phyloP scores from a whole-genome alignment of 1,140 invertebrate genomes.

The Charaxes varanes region DNA sequence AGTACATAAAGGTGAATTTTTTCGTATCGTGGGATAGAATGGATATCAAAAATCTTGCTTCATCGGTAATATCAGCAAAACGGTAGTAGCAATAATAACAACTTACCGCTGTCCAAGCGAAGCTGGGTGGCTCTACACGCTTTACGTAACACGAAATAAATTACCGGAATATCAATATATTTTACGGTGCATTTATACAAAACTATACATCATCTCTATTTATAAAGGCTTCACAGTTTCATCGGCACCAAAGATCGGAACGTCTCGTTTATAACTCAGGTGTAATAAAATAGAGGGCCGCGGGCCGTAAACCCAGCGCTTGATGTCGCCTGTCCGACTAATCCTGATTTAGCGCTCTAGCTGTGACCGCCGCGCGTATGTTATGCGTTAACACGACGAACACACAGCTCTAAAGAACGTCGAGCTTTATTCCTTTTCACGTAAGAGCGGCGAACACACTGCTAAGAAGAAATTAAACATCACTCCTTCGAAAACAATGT shows the following conservation, averaged over 20 bases:
- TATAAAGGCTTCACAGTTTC: slow-evolving; percentile 8
- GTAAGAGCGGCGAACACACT: too few relatives aligned
- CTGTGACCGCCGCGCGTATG: slow-evolving; percentile 39
- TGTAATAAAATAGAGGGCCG: slow-evolving; percentile 50
- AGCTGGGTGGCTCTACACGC: too few relatives aligned
- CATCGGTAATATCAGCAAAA: too few relatives aligned
- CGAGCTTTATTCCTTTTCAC: too few relatives aligned
- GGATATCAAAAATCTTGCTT: too few relatives aligned
- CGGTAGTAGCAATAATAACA: too few relatives aligned
- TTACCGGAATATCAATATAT: slow-evolving; percentile 6
- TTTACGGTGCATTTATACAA: slow-evolving; percentile 4
- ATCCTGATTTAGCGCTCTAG: slow-evolving; percentile 61
- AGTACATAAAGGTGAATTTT: too few relatives aligned
- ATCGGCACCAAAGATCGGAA: slow-evolving; percentile 3
- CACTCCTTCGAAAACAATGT: too few relatives aligned
- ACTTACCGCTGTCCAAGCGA: too few relatives aligned
- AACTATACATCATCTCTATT: slow-evolving; percentile 5
- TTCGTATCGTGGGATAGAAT: too few relatives aligned
- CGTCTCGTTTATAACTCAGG: slow-evolving; percentile 8
- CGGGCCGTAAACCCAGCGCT: slow-evolving; percentile 49
- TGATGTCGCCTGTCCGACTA: slow-evolving; percentile 56
- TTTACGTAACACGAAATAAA: too few relatives aligned
- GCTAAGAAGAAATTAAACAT: too few relatives aligned
- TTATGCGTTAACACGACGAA: slow-evolving; percentile 39
- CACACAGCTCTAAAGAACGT: slow-evolving; percentile 21